phyloP scores from a whole-genome alignment of 2,797 vertebrate genomes.

The Poeciliopsis gracilis region DNA sequence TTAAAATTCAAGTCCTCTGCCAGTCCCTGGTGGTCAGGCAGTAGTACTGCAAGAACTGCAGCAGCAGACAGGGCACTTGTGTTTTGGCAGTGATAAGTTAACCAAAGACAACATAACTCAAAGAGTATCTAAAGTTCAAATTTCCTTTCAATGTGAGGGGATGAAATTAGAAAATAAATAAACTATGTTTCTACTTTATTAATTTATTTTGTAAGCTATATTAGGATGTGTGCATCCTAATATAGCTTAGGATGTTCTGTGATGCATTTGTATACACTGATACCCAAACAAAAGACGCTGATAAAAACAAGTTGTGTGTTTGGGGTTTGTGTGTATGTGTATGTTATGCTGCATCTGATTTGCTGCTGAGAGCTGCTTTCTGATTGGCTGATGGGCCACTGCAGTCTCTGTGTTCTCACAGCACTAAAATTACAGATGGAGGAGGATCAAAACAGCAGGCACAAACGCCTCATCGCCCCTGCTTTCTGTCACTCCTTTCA shows the following conservation, averaged over 20 bases:
- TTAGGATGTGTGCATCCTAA: neutral
- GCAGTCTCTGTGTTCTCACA: conserved; percentile 69
- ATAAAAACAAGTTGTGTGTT: conserved; percentile 23
- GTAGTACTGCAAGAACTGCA: conserved; percentile 54
- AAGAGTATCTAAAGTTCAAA: neutral
- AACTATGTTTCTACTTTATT: neutral
- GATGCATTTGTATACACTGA: conserved; percentile 12
- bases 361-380: conserved; percentile 48
- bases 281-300: conserved; percentile 9
- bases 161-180: neutral
- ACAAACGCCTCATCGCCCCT: conserved; percentile 25
- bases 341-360: conserved; percentile 47
- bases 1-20: conserved; percentile 48
- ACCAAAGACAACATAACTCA: conserved; percentile 2
- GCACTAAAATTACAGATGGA: conserved; percentile 49
- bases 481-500: conserved; percentile 2
- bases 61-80: conserved; percentile 2
- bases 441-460: conserved; percentile 45
- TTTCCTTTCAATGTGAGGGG: neutral
- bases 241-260: no score
- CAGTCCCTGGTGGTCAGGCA: conserved; percentile 63
- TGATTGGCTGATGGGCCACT: conserved; percentile 72
- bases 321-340: conserved; percentile 12
- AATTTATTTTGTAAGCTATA: neutral
- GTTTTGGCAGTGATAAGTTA: neutral